Base-by-base conservation (phyloP, 1,140 invertebrate species). In the Euwallacea fornicatus region DNA sequence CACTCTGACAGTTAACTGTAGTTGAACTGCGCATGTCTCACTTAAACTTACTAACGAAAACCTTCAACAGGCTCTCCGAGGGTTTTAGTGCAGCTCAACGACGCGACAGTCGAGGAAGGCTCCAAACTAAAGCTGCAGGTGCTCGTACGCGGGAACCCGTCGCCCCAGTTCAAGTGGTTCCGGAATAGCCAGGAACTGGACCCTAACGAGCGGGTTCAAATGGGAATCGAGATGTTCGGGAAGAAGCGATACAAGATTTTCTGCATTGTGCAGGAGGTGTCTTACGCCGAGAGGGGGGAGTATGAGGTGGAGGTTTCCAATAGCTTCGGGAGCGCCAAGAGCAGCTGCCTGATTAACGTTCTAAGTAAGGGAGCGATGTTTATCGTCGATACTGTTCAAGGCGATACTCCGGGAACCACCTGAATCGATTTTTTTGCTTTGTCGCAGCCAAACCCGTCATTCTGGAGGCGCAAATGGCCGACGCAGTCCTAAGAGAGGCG, bases 1-100 rank as follows among this genome's bases (percentile, higher is more conserved):
- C 7, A 66, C 15, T 44, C 55, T 72, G 16, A 72, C 70, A n/a
- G 70, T 72, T 8, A 72, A 67, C 47, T 72, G 70, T 72, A 59
- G 66, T 2, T 41, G 2, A n/a, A 15, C 0, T 60, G 53, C 42
- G 42, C n/a, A 60, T 61, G 33, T 42, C 13, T 10, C 11, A 50
- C 13, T 44, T 44, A 46, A 41, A 65, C n/a, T 65, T 33, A n/a
- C 54, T 42, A 61, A 42, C 15, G 7, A 7, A 41, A 54, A 41
- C 16, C 21, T 55, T 65, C 43, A 56, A n/a, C 59, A 71, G 69
- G 69, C 41, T 61, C 64, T 61, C 70, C 70, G 10, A 66, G 70
- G 55, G 54, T 72, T 53, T 41, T 63, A 16, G 64, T 66, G 7
- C 63, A 67, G 8, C 58, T 72, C 7, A 66, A 67, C 70, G 70